phyloP scores from a whole-genome alignment of 2,797 vertebrate species.

The Otolemur crassicaudatus region DNA sequence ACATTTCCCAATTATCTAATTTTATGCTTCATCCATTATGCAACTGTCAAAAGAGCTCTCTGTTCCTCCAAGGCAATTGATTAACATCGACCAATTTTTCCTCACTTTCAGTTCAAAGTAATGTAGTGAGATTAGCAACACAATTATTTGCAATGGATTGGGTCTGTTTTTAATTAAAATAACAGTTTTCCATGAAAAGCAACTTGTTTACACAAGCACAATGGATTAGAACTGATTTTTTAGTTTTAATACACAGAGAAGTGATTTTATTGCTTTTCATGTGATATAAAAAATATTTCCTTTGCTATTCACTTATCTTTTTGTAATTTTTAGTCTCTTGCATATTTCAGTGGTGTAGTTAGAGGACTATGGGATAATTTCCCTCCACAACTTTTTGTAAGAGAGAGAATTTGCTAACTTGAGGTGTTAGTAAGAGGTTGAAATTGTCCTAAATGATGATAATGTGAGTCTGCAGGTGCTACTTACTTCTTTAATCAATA shows the following conservation, averaged over 20 bases:
- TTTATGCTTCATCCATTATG: slow-evolving; percentile 78
- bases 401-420: slow-evolving; percentile 76
- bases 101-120: slow-evolving; percentile 81
- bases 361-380: slow-evolving; percentile 64
- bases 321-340: background rate
- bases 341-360: slow-evolving; percentile 56
- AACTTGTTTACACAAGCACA: slow-evolving; percentile 70
- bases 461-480: slow-evolving; percentile 44
- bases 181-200: slow-evolving; percentile 74
- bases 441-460: slow-evolving; percentile 77
- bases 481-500: slow-evolving; percentile 85
- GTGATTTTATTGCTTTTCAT: slow-evolving; percentile 66
- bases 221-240: slow-evolving; percentile 72
- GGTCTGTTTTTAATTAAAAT: slow-evolving; percentile 83
- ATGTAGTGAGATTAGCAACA: slow-evolving; percentile 79
- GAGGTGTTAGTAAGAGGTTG: slow-evolving; percentile 70
- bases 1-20: slow-evolving; percentile 78
- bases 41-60: slow-evolving; percentile 74
- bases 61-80: slow-evolving; percentile 77
- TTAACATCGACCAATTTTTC: slow-evolving; percentile 81
- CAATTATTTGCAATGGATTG: slow-evolving; percentile 79
- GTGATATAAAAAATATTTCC: slow-evolving; percentile 37
- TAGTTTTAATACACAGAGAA: slow-evolving; percentile 68
- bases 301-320: slow-evolving; percentile 55
- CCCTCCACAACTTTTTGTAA: slow-evolving; percentile 69